Conservation (phyloP, 92 coral and sea anemone genomes). For the Phenganax subtilis region DNA sequence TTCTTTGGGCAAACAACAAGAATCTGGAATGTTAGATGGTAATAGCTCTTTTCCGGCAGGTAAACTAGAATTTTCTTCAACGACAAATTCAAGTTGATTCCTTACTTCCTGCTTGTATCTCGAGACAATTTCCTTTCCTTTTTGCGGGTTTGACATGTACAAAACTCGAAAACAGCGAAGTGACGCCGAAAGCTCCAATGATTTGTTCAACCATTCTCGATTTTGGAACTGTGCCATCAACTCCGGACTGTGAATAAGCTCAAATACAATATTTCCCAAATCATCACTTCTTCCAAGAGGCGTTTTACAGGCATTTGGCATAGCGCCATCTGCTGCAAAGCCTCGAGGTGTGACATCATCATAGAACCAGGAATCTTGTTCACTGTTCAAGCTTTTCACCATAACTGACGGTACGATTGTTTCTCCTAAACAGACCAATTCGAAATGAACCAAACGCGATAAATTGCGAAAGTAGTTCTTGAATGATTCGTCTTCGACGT, state of each 20-base stretch:
- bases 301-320: not conserved
- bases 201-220: conserved; percentile 3
- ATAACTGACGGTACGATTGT: conserved; percentile 6
- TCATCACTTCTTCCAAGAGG: conserved; percentile 4
- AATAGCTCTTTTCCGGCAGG: not conserved
- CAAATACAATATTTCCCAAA: conserved; percentile 1
- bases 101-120: not conserved
- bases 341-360: conserved; percentile 8
- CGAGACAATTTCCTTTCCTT: not conserved
- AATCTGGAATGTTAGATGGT: conserved; percentile 5
- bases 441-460: conserved; percentile 1
- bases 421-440: not conserved
- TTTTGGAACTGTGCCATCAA: conserved; percentile 4
- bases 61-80: not conserved
- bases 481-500: not conserved
- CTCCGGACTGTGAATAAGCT: conserved; percentile 4
- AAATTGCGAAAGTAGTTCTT: conserved; percentile 12
- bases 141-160: not conserved
- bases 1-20: conserved; percentile 19
- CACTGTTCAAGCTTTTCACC: conserved; percentile 3
- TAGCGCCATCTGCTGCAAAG: conserved; percentile 5
- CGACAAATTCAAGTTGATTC: conserved; percentile 2
- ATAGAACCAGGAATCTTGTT: not conserved
- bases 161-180: conserved; percentile 3
- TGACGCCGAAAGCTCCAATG: not conserved